Percentiles rank a stretch among this genome's conserved stretches.
phyloP scores from a whole-genome alignment of 2,113 vertebrate genomes.

The Morone saxatilis region DNA sequence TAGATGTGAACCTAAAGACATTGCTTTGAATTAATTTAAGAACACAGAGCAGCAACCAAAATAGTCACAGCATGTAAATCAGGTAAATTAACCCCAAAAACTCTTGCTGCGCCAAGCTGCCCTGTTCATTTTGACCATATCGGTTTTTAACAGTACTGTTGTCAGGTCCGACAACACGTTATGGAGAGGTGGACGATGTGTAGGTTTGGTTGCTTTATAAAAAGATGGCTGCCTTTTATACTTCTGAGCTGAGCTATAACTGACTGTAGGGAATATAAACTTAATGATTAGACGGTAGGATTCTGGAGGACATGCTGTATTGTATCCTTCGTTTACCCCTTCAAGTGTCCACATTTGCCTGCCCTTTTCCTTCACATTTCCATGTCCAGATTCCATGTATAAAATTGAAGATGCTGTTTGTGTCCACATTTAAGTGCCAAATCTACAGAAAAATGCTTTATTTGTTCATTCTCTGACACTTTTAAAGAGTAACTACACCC shows the following conservation, averaged over 20 bases:
- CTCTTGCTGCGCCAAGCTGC: neutral
- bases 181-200: neutral
- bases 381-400: neutral
- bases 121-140: neutral
- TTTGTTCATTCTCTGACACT: neutral
- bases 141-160: neutral
- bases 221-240: constrained; percentile 10
- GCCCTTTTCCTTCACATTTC: neutral
- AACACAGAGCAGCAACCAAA: neutral
- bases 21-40: neutral
- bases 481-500: neutral
- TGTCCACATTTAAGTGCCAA: constrained; percentile 45
- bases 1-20: neutral
- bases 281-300: constrained; percentile 11
- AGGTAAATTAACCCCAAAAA: neutral
- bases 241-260: constrained; percentile 6
- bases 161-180: neutral
- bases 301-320: neutral
- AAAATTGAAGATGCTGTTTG: neutral
- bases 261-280: constrained; percentile 1
- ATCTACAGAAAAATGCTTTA: neutral
- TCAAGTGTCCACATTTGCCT: no score
- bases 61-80: neutral
- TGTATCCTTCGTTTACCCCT: neutral
- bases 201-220: neutral